Evolutionary conservation across 2,797 vertebrate genomes (phyloP), one percentile per base, ranked within the genome.

Genomic region (Periparus ater): DNA sequence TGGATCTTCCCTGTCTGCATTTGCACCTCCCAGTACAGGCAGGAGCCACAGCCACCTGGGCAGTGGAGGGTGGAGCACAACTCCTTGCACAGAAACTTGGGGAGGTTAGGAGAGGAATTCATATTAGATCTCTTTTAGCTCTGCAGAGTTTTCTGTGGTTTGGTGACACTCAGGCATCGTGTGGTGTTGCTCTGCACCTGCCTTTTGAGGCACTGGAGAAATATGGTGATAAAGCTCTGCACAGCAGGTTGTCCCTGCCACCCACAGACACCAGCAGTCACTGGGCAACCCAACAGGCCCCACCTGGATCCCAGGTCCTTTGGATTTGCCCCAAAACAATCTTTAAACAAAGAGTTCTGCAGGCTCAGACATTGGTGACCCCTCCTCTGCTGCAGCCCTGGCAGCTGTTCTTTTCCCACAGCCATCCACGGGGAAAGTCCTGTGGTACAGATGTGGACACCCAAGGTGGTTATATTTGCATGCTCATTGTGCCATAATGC

Each of bases 371-470:
- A 19, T 5, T 2, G 8, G 71, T 92, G 91, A 75, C 44, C 47
- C 70, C 81, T 71, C 14, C 6, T 58, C 54, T 66, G 58, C 15
- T 9, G 66, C 50, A 38, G 53, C 45, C 51, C 58, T 84, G 67
- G 73, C 80, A 80, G 90, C 85, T 86, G 62, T 48, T 48, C 0
- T 3, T 45, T 91, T 81, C 53, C 44, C 1, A 0, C n/a, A 87
- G 19, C 51, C 17, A 1, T 55, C 58, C 20, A 2, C 48, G 13
- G 50, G 45, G 70, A 61, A 44, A 5, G 67, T 77, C 30, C 44
- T 5, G 1, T 1, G 4, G 5, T 42, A 3, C 0, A 0, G 63
- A 47, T 26, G 53, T 20, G 13, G 48, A 25, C 4, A 32, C 27
- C 70, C 73, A 11, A 8, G 58, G n/a, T 32, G 42, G 38, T 44